Base-by-base conservation (phyloP, 2,113 vertebrate genomes). In the Eclectus roratus region DNA sequence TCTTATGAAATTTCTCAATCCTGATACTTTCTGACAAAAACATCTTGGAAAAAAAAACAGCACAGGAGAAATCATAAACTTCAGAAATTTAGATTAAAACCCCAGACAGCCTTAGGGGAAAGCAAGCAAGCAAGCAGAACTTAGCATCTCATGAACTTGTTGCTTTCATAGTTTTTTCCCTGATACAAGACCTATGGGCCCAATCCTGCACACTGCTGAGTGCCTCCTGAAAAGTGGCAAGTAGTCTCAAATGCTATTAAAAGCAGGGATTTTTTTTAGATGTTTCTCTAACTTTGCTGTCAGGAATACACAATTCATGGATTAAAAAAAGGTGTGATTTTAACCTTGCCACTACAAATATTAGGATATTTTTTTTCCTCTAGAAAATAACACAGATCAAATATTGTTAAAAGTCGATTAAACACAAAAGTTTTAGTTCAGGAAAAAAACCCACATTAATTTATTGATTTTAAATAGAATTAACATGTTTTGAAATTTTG, bases 1-100 rank as follows among this genome's bases (percentile, higher is more conserved):
- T 86, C 90, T 95, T 90, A 85, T 91, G 61, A 90, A 93, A 95
- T 97, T 96, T 85, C 69, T 95, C 31, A 4, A 47, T 94, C 70
- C 74, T 82, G 2, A 20, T 27, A 58, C 23, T 53, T 88, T 55
- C 44, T 37, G 37, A 37, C 37, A 83, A 96, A 96, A 80, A 20
- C 41, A 84, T 49, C 64, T 93, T 94, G 56, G 85, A 93, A 97
- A 85, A 68, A 91, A 47, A 47, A 47, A 47, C 82, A 93, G 85
- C 76, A 91, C 61, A 60, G 76, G 47, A 76, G 61, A 76, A 78
- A 44, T 64, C 33, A 86, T 25, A 69, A 84, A 76, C 25, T 72
- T 87, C 29, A 94, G 76, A 84, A 89, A 79, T 88, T 49, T 66
- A 63, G 37, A 50, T 56, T 46, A 89, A 84, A 92, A 93, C 2